Base-by-base conservation (phyloP, 2,888 invertebrate genomes). In the Xylocampa areola region DNA sequence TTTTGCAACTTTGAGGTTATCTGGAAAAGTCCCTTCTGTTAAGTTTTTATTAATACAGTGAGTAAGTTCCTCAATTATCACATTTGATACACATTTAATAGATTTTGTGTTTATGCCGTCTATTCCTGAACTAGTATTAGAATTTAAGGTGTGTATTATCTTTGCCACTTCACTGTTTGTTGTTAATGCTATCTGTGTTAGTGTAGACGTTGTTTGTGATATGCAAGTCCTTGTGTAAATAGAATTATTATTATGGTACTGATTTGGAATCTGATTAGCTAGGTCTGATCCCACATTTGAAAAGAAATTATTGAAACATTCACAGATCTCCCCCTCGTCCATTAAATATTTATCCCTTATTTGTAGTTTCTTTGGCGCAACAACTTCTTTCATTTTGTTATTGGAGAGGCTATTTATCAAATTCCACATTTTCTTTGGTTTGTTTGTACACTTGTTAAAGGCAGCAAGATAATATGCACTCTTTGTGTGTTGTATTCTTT, bases 281-380 rank as follows among this genome's bases (percentile, higher is more conserved):
- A 45, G 14, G 5, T 3, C 10, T 3, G 33, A n/a, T 1, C 45
- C 45, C 4, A 45, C 25, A 6, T 14, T 27, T n/a, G 45, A 2
- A 27, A 45, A 45, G 16, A 35, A 45, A n/a, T 25, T n/a, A n/a
- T 45, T 45, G 19, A 45, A 45, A 14, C 8, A 27, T 27, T 45
- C 35, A 45, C 35, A 45, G 7, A 45, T 45, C 10, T 36, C 36
- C 7, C 4, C 11, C 1, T 1, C 2, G 8, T 36, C 8, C 2
- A 1, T 30, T 1, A 19, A 1, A 2, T 1, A 2, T 1, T 17
- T 17, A 33, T 23, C 33, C 1, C 13, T 8, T 1, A 23, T 33
- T 23, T 23, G 21, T 14, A 44, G 33, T 25, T 44, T 44, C 1
- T 7, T 6, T 10, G 33, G 33, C 1, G 16, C 39, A 8, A 8